These are phyloP conservation scores for Peribatodes rhomboidaria DNA, from an alignment of 2,888 invertebrate genomes.

Conservation along the genomic window DNA sequence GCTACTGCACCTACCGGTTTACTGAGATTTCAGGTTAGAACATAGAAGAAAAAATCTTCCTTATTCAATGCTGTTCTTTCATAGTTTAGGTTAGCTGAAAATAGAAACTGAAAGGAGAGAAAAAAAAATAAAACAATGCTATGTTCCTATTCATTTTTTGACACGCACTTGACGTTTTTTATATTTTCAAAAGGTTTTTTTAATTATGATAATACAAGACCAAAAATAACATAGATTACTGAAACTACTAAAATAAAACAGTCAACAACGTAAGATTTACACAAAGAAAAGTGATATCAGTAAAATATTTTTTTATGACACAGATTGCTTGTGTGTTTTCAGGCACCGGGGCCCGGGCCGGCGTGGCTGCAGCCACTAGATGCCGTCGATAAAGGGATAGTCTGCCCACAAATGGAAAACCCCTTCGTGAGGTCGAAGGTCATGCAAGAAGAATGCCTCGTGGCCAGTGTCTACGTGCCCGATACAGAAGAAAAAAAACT, in stretches of 20 bases:
- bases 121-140: too few relatives aligned
- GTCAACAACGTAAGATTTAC: not conserved
- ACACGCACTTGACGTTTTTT: not conserved
- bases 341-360: conserved; percentile 60
- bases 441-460: conserved; percentile 66
- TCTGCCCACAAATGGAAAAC: conserved; percentile 50
- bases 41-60: too few relatives aligned
- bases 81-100: too few relatives aligned
- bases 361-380: conserved; percentile 52
- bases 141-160: too few relatives aligned
- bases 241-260: not conserved
- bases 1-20: conserved; percentile 65
- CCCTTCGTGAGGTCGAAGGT: conserved; percentile 14
- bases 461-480: conserved; percentile 71
- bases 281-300: not conserved
- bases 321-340: conserved; percentile 31
- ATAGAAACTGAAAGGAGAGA: too few relatives aligned
- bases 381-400: conserved; percentile 50
- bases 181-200: too few relatives aligned
- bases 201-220: not conserved
- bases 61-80: too few relatives aligned
- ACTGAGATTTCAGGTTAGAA: conserved; percentile 58
- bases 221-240: not conserved
- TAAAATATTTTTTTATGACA: not conserved
- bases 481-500: conserved; percentile 56